Evolutionary conservation across 92 coral and sea anemone species (phyloP).

Genomic region (Epizoanthus stellaris): DNA sequence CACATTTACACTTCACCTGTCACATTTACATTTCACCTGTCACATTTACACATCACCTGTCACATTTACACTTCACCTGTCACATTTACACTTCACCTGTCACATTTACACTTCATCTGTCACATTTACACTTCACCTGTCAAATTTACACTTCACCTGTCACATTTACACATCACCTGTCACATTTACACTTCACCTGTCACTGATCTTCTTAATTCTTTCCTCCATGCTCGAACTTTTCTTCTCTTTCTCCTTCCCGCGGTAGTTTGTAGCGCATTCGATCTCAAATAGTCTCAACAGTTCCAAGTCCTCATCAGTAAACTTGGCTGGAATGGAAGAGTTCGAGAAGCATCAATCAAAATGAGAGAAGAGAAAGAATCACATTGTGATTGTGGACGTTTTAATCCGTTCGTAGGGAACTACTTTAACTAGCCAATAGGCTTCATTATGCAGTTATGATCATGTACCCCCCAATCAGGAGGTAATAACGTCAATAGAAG

Average conservation of each 20-base stretch:
- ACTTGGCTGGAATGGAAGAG: conserved; percentile 45
- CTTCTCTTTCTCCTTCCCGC: conserved; percentile 47
- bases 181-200: conserved; percentile 45
- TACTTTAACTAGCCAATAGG: too few species aligned
- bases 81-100: neutral
- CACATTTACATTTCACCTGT: neutral
- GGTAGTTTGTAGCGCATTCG: conserved; percentile 53
- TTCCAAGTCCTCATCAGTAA: conserved; percentile 56
- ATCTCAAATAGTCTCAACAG: conserved; percentile 59
- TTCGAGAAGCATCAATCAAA: neutral
- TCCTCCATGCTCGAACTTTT: conserved; percentile 58
- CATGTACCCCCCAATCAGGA: too few species aligned
- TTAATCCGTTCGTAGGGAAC: too few species aligned
- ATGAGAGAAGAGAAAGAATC: neutral
- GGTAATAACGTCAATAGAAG: too few species aligned
- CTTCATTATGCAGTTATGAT: too few species aligned
- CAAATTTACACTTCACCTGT: too few species aligned
- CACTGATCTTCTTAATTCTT: conserved; percentile 48
- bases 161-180: neutral
- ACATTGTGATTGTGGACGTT: too few species aligned
- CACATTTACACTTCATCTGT: neutral
- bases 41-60: neutral
- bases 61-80: neutral
- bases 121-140: neutral
- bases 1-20: neutral